Conservation (phyloP, 2,888 invertebrate genomes). For the Heteropelma amictum region DNA sequence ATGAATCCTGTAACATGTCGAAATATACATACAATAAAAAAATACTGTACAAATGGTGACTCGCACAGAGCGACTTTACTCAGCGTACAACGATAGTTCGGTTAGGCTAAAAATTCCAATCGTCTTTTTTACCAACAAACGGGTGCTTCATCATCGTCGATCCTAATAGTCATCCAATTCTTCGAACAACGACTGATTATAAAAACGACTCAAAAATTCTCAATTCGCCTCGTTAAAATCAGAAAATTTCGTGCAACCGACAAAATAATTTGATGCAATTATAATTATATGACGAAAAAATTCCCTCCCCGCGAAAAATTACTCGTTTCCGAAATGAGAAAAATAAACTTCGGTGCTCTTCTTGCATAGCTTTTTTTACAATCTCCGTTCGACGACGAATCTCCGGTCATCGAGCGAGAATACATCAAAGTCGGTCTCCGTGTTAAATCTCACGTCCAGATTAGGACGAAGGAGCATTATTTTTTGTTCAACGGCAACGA, state of each 20-base stretch:
- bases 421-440: too few relatives aligned
- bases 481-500: background rate
- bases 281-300: background rate
- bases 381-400: too few relatives aligned
- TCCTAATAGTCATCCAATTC: too few relatives aligned
- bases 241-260: background rate
- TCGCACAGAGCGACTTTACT: slow-evolving; percentile 1
- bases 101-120: background rate
- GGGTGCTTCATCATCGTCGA: too few relatives aligned
- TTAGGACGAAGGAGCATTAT: background rate
- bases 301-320: background rate
- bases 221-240: too few relatives aligned
- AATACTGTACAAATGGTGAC: slow-evolving; percentile 54
- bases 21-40: slow-evolving; percentile 11
- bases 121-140: background rate
- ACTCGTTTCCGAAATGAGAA: background rate
- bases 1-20: background rate
- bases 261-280: background rate
- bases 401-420: too few relatives aligned
- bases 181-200: background rate
- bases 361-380: too few relatives aligned
- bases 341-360: too few relatives aligned
- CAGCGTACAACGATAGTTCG: too few relatives aligned
- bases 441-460: too few relatives aligned
- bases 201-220: background rate